Evolutionary conservation across 1,140 invertebrate genomes (phyloP).

Genomic region (Hesperophylax magnus): DNA sequence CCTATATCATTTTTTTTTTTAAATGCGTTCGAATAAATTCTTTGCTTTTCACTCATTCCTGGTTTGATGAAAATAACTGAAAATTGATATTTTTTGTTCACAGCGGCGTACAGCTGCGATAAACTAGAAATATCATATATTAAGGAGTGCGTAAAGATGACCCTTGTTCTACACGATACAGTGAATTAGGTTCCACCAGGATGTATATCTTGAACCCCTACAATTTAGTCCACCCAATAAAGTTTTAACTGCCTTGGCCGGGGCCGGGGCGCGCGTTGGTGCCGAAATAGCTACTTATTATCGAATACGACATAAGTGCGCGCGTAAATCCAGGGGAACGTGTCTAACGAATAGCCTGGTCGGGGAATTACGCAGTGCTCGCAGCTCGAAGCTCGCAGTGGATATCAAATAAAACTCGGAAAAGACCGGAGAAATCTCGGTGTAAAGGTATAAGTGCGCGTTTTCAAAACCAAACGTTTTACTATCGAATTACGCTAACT

Average conservation of each 20-base stretch:
- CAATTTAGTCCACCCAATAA: conserved; percentile 45
- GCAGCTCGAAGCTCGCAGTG: no score
- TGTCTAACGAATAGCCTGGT: conserved; percentile 24
- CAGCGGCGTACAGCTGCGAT: background rate
- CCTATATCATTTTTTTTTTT: no score
- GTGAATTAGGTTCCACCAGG: background rate
- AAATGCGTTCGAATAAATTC: no score
- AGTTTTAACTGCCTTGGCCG: conserved; percentile 37
- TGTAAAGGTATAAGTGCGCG: background rate
- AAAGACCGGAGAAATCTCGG: background rate
- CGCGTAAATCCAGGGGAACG: conserved; percentile 33
- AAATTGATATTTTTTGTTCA: background rate
- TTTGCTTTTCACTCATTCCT: no score
- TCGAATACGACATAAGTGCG: conserved; percentile 41
- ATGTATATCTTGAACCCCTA: conserved; percentile 16
- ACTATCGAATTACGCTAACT: no score
- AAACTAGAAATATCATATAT: conserved; percentile 19
- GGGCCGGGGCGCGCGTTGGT: conserved; percentile 15
- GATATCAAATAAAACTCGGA: conserved; percentile 37
- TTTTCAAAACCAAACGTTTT: background rate
- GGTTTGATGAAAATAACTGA: no score
- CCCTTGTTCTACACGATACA: background rate
- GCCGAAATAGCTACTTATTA: conserved; percentile 41
- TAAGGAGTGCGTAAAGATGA: conserved; percentile 4
- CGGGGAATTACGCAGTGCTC: conserved; percentile 33